Conservation (phyloP, 2,888 invertebrate species). For the Oscheius sp. region DNA sequence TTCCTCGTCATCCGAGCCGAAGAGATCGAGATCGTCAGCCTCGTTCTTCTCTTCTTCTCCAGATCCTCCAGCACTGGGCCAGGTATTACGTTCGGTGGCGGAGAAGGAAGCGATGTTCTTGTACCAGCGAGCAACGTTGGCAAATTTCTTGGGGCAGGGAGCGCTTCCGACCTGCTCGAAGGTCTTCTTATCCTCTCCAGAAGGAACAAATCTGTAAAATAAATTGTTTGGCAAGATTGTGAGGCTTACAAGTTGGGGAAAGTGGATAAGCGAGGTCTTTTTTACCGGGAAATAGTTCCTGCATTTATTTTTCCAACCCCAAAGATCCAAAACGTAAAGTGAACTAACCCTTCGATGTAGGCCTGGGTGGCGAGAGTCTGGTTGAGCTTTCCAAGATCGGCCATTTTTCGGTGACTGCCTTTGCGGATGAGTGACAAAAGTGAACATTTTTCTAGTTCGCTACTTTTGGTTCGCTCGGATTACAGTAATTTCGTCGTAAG, state of each 20-base stretch:
- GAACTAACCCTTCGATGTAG: conserved; percentile 60
- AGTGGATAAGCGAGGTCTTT: neutral
- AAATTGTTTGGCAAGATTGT: neutral
- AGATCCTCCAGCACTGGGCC: conserved; percentile 59
- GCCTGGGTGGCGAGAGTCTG: conserved; percentile 57
- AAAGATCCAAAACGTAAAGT: too few relatives aligned
- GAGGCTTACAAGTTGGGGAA: neutral
- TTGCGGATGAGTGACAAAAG: too few relatives aligned
- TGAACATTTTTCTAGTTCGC: too few relatives aligned
- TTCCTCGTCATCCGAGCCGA: conserved; percentile 71
- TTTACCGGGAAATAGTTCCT: too few relatives aligned
- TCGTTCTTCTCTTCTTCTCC: conserved; percentile 51
- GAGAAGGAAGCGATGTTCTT: conserved; percentile 66
- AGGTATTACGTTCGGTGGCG: conserved; percentile 57
- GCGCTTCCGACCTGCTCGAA: conserved; percentile 57
- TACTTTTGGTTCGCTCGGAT: too few relatives aligned
- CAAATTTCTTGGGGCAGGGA: conserved; percentile 56
- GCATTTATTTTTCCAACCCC: too few relatives aligned
- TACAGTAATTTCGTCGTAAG: neutral
- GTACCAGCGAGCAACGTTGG: conserved; percentile 70
- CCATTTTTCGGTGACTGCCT: conserved; percentile 25
- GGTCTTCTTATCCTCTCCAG: conserved; percentile 59
- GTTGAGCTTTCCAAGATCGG: conserved; percentile 61
- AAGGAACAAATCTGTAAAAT: conserved; percentile 55
- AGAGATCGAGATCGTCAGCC: conserved; percentile 69